These are phyloP conservation scores for Mus musculus DNA, from an alignment of 2,113 vertebrate genomes.

Conservation along the genomic window GRCm39 chr10:121333501-121334000, in stretches of 20 bases:
- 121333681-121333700: background rate
- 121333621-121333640: background rate
- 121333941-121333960: slow-evolving; percentile 70
- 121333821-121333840: background rate
- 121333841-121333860: background rate
- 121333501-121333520: background rate
- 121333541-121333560: background rate
- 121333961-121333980: slow-evolving; percentile 65
- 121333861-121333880: background rate
- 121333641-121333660: background rate
- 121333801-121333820: background rate
- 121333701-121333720: background rate
- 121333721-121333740: background rate
- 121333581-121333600: background rate
- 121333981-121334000: slow-evolving; percentile 67
- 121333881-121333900: background rate
- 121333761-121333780: background rate
- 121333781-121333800: background rate
- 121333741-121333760: background rate
- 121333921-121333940: slow-evolving; percentile 1
- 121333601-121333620: background rate
- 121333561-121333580: background rate
- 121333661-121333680: background rate
- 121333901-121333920: background rate
- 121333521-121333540: background rate